Evolutionary conservation across 2,888 invertebrate species (phyloP).

Genomic region (Anthrax anthrax): DNA sequence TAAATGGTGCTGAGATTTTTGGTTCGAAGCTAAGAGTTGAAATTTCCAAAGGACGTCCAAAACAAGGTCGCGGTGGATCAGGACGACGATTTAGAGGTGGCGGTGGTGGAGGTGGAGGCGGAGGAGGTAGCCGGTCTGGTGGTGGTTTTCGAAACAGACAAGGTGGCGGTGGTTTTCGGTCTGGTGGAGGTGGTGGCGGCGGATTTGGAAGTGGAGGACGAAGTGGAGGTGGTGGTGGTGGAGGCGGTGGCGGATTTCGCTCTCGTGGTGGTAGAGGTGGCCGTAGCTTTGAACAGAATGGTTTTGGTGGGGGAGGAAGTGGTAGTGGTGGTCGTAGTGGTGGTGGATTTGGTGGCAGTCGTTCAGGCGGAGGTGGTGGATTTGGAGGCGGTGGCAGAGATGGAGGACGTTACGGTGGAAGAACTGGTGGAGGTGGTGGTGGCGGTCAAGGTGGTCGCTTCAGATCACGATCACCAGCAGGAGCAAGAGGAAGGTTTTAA

Average conservation of each 20-base stretch:
- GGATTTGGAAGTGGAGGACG: slow-evolving; percentile 34
- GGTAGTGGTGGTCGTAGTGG: slow-evolving; percentile 26
- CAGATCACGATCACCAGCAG: slow-evolving; percentile 30
- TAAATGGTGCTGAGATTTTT: slow-evolving; percentile 77
- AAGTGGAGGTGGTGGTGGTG: slow-evolving; percentile 34
- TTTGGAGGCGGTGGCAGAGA: slow-evolving; percentile 10
- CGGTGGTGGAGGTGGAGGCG: slow-evolving; percentile 36
- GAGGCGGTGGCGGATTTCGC: slow-evolving; percentile 34
- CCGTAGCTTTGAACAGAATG: slow-evolving; percentile 10
- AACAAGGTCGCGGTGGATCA: slow-evolving; percentile 49
- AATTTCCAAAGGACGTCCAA: slow-evolving; percentile 66
- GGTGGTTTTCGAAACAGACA: slow-evolving; percentile 37
- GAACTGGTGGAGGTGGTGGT: slow-evolving; percentile 37
- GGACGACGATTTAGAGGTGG: slow-evolving; percentile 45
- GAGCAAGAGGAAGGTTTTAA: slow-evolving; percentile 18
- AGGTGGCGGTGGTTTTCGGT: slow-evolving; percentile 40
- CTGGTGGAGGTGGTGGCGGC: slow-evolving; percentile 39
- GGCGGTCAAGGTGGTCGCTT: slow-evolving; percentile 35
- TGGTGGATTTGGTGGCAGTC: slow-evolving; percentile 33
- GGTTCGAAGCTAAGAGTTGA: slow-evolving; percentile 80
- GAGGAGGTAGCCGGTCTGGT: slow-evolving; percentile 34
- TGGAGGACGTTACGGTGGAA: slow-evolving; percentile 21
- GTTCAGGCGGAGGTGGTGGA: slow-evolving; percentile 21
- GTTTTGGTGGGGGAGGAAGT: slow-evolving; percentile 15
- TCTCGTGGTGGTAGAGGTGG: slow-evolving; percentile 36